Conservation (phyloP, 2,888 invertebrate genomes). For the Cosmia trapezina region DNA sequence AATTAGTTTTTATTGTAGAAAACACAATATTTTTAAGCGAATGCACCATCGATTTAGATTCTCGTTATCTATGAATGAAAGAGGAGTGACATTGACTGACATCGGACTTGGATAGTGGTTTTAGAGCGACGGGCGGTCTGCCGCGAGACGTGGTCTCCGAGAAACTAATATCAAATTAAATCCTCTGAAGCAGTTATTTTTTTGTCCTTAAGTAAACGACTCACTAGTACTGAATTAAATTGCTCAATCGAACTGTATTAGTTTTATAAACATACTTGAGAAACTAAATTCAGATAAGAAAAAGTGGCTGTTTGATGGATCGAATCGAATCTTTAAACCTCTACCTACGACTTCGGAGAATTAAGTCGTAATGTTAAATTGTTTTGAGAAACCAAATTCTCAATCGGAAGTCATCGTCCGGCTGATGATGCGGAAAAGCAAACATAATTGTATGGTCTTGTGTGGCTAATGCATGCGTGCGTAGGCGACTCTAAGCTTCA, state of each 20-base stretch:
- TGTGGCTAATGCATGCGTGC: constrained; percentile 58
- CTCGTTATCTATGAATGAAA: constrained; percentile 73
- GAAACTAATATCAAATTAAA: constrained; percentile 54
- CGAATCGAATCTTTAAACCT: not conserved
- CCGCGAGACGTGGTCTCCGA: constrained; percentile 41
- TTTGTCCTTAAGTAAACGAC: constrained; percentile 13
- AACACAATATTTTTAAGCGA: constrained; percentile 51
- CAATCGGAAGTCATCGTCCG: constrained; percentile 49
- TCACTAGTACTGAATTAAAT: not conserved
- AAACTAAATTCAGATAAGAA: not conserved
- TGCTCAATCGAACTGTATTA: constrained; percentile 12
- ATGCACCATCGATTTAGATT: constrained; percentile 70
- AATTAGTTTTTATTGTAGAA: constrained; percentile 22
- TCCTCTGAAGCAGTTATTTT: constrained; percentile 21
- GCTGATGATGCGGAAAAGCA: constrained; percentile 56
- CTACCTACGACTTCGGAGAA: not conserved
- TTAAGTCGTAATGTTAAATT: not conserved
- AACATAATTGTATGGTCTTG: constrained; percentile 46
- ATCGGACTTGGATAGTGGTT: constrained; percentile 65
- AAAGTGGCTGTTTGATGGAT: not conserved
- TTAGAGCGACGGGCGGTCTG: constrained; percentile 65
- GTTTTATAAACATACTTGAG: not conserved
- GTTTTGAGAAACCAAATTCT: constrained; percentile 45
- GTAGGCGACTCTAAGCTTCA: constrained; percentile 56
- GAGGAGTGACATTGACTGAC: constrained; percentile 83